Conservation (phyloP, 2,797 vertebrate genomes). For the Limnodromus scolopaceus region DNA sequence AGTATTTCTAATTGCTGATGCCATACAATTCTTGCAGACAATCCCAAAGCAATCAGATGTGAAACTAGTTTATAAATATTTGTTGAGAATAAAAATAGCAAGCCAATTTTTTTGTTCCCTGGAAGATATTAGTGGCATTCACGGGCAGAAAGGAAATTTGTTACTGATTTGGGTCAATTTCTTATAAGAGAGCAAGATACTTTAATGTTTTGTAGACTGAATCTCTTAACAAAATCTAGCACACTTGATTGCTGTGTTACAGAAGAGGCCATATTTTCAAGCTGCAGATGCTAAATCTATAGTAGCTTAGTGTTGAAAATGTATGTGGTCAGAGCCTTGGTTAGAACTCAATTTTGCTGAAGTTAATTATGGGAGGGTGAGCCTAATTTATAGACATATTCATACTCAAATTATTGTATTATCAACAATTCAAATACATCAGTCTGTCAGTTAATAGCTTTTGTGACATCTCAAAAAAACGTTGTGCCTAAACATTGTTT, state of each 20-base stretch:
- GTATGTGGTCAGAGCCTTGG: not conserved
- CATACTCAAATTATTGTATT: no score
- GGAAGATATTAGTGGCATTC: not conserved
- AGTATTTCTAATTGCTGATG: not conserved
- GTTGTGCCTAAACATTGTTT: not conserved
- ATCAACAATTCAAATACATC: conserved; percentile 25
- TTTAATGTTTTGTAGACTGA: not conserved
- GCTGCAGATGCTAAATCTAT: not conserved
- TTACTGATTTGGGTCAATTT: not conserved
- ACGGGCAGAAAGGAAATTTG: not conserved
- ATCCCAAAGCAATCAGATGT: not conserved
- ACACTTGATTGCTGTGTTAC: not conserved
- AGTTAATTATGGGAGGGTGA: not conserved
- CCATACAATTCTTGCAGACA: not conserved
- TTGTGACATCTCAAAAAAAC: conserved; percentile 8
- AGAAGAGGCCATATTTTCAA: not conserved
- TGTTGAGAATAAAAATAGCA: not conserved
- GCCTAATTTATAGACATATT: not conserved
- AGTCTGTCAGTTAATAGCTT: conserved; percentile 17
- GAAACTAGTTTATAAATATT: not conserved
- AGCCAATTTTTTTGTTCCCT: not conserved
- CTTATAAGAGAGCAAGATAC: not conserved
- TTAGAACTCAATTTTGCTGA: not conserved
- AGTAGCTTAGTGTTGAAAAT: not conserved
- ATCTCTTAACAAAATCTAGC: not conserved